Evolutionary conservation across 2,113 vertebrate genomes (phyloP).

Genomic region (Taxidea taxus): DNA sequence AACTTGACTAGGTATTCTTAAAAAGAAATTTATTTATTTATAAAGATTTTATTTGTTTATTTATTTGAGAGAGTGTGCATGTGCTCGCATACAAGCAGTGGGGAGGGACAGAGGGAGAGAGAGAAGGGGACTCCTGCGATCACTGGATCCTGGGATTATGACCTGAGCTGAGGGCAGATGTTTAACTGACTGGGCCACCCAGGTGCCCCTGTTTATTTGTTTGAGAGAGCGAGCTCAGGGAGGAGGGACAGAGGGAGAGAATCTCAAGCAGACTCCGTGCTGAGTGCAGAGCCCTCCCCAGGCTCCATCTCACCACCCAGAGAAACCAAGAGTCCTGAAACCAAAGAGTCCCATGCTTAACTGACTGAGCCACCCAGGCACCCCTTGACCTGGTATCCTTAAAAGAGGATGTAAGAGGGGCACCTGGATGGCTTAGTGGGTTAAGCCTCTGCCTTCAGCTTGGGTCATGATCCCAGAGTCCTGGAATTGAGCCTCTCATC

Average conservation of each 20-base stretch:
- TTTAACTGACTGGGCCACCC: not conserved
- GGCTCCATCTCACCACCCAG: not conserved
- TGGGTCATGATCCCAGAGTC: no score
- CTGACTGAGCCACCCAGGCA: not conserved
- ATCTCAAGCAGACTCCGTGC: not conserved
- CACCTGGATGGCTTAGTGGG: no score
- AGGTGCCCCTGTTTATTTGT: not conserved
- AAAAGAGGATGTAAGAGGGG: not conserved
- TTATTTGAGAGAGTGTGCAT: not conserved
- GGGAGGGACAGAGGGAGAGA: not conserved
- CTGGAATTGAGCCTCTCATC: fast-evolving
- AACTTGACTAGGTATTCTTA: not conserved
- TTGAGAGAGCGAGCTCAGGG: not conserved
- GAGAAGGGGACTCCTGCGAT: not conserved
- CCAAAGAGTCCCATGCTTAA: not conserved
- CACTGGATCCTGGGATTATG: not conserved
- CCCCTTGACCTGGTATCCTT: not conserved
- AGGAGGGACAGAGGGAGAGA: not conserved
- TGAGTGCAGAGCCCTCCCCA: not conserved
- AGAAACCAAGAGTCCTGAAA: not conserved
- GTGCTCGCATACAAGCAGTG: not conserved
- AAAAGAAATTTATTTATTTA: not conserved
- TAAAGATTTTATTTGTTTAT: not conserved
- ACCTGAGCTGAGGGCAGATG: not conserved
- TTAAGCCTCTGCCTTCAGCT: no score